Conservation (phyloP, 2,888 invertebrate genomes). For the Panopea generosa region DNA sequence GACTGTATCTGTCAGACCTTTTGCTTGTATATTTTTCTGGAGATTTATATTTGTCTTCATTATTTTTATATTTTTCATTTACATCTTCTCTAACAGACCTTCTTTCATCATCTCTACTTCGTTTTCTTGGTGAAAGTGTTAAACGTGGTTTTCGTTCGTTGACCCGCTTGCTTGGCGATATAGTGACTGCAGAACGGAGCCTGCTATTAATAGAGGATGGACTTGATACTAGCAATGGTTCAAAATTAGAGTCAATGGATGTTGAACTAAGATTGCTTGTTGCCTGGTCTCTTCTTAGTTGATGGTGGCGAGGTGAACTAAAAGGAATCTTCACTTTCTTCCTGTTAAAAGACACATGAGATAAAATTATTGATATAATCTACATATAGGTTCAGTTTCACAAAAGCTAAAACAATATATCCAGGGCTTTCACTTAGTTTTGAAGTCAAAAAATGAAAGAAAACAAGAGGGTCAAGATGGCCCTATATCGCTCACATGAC, state of each 20-base stretch:
- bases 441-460: no score
- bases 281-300: not conserved
- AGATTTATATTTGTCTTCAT: not conserved
- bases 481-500: no score
- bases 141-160: not conserved
- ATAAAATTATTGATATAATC: not conserved
- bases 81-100: not conserved
- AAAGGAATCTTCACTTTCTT: constrained; percentile 6
- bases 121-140: no score
- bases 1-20: not conserved
- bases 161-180: not conserved
- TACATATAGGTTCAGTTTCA: no score
- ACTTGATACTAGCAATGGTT: constrained; percentile 33
- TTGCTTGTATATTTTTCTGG: not conserved
- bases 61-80: not conserved
- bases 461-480: no score
- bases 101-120: no score
- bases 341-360: constrained; percentile 20
- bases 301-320: not conserved
- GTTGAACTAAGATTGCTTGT: constrained; percentile 15
- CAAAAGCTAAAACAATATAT: no score
- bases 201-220: constrained; percentile 1
- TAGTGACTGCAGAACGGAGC: not conserved
- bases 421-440: no score
- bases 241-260: constrained; percentile 32